Conservation (phyloP, 2,113 vertebrate genomes). For the Benitochromis conjunctus region DNA sequence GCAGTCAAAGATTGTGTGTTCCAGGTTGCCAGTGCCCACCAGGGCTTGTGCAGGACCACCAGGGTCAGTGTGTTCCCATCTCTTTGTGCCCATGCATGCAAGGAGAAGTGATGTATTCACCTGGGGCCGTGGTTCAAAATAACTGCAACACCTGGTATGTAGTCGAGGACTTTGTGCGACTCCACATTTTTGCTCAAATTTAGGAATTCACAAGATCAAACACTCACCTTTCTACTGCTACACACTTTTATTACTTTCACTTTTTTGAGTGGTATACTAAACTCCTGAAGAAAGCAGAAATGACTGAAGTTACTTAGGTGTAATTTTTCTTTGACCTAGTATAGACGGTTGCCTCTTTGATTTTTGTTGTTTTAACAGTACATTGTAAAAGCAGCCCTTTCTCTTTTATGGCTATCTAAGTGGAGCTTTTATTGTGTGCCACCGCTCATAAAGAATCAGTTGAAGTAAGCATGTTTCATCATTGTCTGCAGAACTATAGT, state of each 20-base stretch:
- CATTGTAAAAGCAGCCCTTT: not conserved
- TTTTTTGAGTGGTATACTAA: not conserved
- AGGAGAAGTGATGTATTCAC: constrained; percentile 47
- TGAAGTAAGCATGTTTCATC: not conserved
- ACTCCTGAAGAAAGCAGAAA: not conserved
- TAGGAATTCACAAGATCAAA: too few relatives aligned
- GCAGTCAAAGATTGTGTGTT: constrained; percentile 66
- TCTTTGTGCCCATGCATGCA: constrained; percentile 76
- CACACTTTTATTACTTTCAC: not conserved
- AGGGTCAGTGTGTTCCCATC: constrained; percentile 80
- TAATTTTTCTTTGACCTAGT: not conserved
- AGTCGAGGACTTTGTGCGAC: not conserved
- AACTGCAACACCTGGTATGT: constrained; percentile 84
- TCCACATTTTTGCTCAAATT: not conserved
- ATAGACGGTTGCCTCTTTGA: too few relatives aligned
- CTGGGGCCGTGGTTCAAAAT: constrained; percentile 62
- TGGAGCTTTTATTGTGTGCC: not conserved
- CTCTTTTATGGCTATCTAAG: not conserved
- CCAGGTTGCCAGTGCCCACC: constrained; percentile 83
- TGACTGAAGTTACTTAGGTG: not conserved
- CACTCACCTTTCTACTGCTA: not conserved
- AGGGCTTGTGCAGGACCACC: constrained; percentile 76
- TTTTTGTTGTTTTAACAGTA: not conserved
- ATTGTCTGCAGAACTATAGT: not conserved
- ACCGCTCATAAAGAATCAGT: not conserved